These are phyloP conservation scores for Drosophila ironensis DNA, from an alignment of 1,140 invertebrate genomes.

Conservation along the genomic window DNA sequence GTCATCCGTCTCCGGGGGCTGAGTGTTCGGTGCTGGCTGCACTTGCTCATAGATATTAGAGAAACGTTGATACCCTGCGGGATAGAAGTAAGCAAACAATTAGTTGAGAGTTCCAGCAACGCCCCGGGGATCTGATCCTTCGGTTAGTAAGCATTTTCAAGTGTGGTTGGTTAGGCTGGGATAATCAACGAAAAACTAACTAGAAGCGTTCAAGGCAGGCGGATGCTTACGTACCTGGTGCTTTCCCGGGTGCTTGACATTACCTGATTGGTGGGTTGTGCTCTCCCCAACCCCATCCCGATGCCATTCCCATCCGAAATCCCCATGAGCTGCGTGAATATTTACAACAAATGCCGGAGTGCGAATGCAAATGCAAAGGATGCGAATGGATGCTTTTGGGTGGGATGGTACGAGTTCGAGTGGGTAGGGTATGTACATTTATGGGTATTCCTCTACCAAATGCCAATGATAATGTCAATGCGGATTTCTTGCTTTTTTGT, in stretches of 20 bases:
- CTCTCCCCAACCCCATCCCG: not conserved
- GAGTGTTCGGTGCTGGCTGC: constrained; percentile 51
- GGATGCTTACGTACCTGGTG: constrained; percentile 47
- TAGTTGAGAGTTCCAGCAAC: too few relatives aligned
- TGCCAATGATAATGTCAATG: constrained; percentile 65
- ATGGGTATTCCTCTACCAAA: constrained; percentile 30
- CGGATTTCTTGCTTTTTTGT: constrained; percentile 34
- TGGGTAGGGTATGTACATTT: too few relatives aligned
- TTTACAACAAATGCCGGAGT: constrained; percentile 37
- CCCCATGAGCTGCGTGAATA: constrained; percentile 18
- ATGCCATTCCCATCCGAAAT: not conserved
- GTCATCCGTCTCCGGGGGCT: constrained; percentile 25
- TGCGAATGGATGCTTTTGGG: constrained; percentile 12
- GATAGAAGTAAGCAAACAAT: too few relatives aligned
- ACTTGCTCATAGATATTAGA: constrained; percentile 80
- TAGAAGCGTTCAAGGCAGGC: constrained; percentile 48
- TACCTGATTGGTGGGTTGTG: constrained; percentile 17
- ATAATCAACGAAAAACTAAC: not conserved
- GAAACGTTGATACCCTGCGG: constrained; percentile 80
- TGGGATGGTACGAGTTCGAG: constrained; percentile 1
- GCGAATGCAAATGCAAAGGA: constrained; percentile 16
- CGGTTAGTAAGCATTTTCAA: constrained; percentile 33
- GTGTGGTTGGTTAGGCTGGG: constrained; percentile 25
- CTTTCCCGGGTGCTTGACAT: constrained; percentile 4
- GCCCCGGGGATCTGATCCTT: too few relatives aligned